These are phyloP conservation scores for Channallabes apus DNA, from an alignment of 2,797 vertebrate genomes.

Conservation along the genomic window DNA sequence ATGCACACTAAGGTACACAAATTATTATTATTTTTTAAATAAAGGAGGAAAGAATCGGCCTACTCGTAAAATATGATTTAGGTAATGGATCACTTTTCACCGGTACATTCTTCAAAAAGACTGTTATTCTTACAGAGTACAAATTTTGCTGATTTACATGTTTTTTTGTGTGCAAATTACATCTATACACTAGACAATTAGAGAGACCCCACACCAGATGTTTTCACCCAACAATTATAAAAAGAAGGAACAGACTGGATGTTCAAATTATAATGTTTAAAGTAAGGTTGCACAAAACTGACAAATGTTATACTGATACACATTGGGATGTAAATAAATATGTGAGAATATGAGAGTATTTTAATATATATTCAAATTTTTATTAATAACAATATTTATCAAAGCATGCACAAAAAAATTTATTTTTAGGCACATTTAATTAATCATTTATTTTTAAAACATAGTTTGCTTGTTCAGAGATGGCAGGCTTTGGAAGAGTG, in stretches of 20 bases:
- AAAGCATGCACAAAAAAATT: neutral
- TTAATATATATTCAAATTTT: neutral
- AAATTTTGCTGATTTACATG: neutral
- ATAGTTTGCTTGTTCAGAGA: neutral
- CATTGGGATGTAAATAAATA: neutral
- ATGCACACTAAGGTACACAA: too few relatives aligned
- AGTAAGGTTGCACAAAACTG: conserved; percentile 11
- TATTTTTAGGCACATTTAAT: too few relatives aligned
- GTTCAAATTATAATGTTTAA: conserved; percentile 11
- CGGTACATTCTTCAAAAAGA: neutral
- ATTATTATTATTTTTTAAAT: neutral
- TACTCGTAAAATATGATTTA: neutral
- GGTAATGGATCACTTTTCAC: neutral
- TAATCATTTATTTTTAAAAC: neutral
- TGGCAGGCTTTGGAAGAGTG: neutral
- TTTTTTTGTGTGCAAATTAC: neutral
- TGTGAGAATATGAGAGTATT: neutral
- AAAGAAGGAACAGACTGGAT: neutral
- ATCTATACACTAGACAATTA: neutral
- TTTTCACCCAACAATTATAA: conserved; percentile 23
- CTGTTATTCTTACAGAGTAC: neutral
- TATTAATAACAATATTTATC: neutral
- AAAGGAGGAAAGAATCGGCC: neutral
- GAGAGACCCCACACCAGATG: conserved; percentile 25
- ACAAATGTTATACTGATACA: neutral